A percentile compares a stretch with the other conserved stretches of the same genome.
Evolutionary conservation across 1,140 invertebrate species (phyloP).

Genomic region (Antheraea mylitta): DNA sequence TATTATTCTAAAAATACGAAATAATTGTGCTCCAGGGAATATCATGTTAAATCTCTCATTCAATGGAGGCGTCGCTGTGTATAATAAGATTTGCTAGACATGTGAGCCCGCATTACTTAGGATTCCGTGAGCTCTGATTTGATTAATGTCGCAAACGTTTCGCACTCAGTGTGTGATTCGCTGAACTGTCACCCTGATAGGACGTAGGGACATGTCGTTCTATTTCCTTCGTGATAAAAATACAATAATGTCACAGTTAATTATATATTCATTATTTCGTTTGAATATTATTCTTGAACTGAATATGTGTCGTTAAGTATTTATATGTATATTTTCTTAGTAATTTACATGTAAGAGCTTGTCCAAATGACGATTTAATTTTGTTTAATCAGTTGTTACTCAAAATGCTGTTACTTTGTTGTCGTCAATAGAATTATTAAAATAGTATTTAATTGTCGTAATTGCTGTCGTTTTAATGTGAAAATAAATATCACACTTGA

Average conservation of each 20-base stretch:
- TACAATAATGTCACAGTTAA: neutral
- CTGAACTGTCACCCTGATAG: neutral
- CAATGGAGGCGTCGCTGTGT: neutral
- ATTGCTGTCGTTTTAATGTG: too few relatives aligned
- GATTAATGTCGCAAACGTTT: constrained; percentile 26
- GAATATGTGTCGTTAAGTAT: too few relatives aligned
- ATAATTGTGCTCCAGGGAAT: neutral
- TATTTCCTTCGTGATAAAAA: too few relatives aligned
- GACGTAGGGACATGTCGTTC: neutral
- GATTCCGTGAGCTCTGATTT: constrained; percentile 33
- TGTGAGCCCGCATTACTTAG: constrained; percentile 29
- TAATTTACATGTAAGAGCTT: too few relatives aligned
- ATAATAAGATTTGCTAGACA: constrained; percentile 31
- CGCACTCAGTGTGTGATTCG: neutral
- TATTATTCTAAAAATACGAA: neutral
- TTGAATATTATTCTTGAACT: too few relatives aligned
- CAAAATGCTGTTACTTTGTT: too few relatives aligned
- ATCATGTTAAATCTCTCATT: neutral
- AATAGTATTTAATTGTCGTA: too few relatives aligned
- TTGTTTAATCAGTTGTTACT: too few relatives aligned
- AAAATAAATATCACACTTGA: too few relatives aligned
- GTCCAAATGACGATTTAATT: too few relatives aligned
- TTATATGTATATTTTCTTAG: too few relatives aligned
- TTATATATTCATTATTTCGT: neutral
- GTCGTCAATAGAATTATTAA: too few relatives aligned